Evolutionary conservation across 2,113 vertebrate genomes (phyloP).

Genomic region (Uropsilus gracilis): DNA sequence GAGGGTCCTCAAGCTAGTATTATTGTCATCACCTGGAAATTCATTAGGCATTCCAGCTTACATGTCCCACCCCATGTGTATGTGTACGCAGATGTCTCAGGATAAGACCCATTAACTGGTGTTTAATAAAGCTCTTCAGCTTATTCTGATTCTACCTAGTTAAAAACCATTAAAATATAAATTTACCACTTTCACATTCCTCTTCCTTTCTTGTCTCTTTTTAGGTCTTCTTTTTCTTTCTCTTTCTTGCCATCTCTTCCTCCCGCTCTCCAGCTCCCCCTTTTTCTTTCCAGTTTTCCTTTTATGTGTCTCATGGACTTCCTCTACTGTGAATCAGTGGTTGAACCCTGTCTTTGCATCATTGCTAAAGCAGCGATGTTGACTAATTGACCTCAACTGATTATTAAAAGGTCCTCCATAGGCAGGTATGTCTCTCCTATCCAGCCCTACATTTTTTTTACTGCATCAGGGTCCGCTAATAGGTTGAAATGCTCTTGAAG

Average conservation of each 20-base stretch:
- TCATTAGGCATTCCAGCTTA: not conserved
- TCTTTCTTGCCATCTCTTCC: not conserved
- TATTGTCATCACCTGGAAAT: not conserved
- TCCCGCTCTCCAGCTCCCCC: not conserved
- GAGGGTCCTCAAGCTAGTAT: not conserved
- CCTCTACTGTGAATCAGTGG: not conserved
- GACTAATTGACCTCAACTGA: not conserved
- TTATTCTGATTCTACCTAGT: not conserved
- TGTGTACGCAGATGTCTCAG: not conserved
- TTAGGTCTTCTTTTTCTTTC: not conserved
- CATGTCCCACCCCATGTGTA: accelerated
- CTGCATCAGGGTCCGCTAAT: not conserved
- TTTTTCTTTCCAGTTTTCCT: not conserved
- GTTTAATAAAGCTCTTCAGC: not conserved
- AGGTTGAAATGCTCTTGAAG: constrained; percentile 67
- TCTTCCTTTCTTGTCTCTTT: not conserved
- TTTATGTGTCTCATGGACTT: not conserved
- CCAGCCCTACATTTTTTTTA: not conserved
- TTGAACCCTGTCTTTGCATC: not conserved
- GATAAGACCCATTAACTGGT: not conserved
- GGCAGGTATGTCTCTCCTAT: not conserved
- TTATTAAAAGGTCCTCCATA: not conserved
- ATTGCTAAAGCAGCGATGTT: constrained; percentile 1
- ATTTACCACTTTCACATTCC: not conserved
- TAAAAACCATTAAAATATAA: not conserved